phyloP scores from a whole-genome alignment of 2,113 vertebrate genomes.

The Scortum barcoo region DNA sequence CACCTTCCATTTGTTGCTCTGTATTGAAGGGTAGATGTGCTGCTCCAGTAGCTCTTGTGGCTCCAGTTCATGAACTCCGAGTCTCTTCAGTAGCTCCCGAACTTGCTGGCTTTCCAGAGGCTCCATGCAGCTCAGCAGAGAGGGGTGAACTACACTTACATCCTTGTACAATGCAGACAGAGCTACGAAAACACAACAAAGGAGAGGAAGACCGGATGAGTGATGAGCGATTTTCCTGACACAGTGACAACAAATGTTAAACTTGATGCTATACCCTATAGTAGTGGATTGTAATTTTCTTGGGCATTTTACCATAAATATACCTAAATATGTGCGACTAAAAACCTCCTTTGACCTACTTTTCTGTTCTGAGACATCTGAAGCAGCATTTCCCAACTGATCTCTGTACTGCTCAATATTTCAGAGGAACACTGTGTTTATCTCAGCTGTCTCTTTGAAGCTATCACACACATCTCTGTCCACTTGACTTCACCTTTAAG shows the following conservation, averaged over 20 bases:
- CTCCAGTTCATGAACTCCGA: conserved; percentile 84
- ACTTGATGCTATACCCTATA: not conserved
- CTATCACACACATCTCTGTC: conserved; percentile 26
- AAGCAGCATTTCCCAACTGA: conserved; percentile 15
- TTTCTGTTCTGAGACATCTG: conserved; percentile 32
- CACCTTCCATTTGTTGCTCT: conserved; percentile 83
- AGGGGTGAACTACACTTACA: conserved; percentile 79
- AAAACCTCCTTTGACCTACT: conserved; percentile 54
- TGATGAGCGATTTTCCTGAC: not conserved
- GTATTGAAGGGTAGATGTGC: conserved; percentile 84
- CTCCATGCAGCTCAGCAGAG: conserved; percentile 81
- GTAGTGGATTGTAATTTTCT: not conserved
- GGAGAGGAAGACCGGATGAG: not conserved
- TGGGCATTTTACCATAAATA: not conserved
- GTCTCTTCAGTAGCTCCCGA: conserved; percentile 80
- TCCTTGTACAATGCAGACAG: conserved; percentile 81
- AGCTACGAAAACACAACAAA: conserved; percentile 47
- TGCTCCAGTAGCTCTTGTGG: conserved; percentile 83
- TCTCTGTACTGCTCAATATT: conserved; percentile 66
- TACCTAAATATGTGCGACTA: not conserved
- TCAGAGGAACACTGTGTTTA: conserved; percentile 59
- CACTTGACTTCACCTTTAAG: conserved; percentile 42
- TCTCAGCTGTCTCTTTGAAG: conserved; percentile 40
- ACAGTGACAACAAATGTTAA: not conserved
- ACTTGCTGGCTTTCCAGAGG: conserved; percentile 85